These are phyloP conservation scores for Polyploca ridens DNA, from an alignment of 2,888 invertebrate species.

Conservation along the genomic window DNA sequence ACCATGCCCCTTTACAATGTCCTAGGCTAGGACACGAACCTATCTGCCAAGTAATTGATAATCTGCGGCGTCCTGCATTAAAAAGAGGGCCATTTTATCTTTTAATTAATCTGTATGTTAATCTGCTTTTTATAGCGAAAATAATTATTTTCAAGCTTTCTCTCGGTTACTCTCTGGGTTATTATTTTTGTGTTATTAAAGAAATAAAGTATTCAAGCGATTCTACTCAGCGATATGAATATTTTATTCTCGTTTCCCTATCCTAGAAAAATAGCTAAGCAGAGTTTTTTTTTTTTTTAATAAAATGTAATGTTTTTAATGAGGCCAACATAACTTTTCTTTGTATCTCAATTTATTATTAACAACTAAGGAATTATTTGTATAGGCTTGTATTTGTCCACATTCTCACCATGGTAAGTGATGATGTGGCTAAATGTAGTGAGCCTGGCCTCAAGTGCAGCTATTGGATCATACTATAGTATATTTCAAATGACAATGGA, in stretches of 20 bases:
- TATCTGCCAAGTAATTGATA: neutral
- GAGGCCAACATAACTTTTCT: neutral
- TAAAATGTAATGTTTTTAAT: neutral
- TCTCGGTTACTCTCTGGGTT: neutral
- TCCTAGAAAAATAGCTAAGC: neutral
- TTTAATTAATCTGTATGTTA: conserved; percentile 25
- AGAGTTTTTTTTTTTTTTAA: neutral
- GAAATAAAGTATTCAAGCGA: neutral
- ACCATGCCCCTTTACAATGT: neutral
- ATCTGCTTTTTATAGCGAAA: conserved; percentile 12
- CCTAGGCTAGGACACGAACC: neutral
- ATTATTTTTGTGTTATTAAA: conserved; percentile 2
- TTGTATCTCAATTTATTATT: too few relatives aligned
- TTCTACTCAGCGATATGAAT: neutral
- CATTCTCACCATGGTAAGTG: too few relatives aligned
- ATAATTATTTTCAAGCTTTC: neutral
- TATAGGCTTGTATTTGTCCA: too few relatives aligned
- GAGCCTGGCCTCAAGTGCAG: too few relatives aligned
- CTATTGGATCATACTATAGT: too few relatives aligned
- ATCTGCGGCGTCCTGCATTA: neutral
- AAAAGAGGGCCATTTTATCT: conserved; percentile 15
- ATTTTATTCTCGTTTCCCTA: neutral
- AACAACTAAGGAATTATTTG: too few relatives aligned
- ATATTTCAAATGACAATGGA: too few relatives aligned
- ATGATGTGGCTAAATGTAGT: too few relatives aligned